A percentile compares a stretch with the other conserved stretches of the same genome.
Evolutionary conservation across 2,888 invertebrate genomes (phyloP).

Genomic region (Dasypolia templi): DNA sequence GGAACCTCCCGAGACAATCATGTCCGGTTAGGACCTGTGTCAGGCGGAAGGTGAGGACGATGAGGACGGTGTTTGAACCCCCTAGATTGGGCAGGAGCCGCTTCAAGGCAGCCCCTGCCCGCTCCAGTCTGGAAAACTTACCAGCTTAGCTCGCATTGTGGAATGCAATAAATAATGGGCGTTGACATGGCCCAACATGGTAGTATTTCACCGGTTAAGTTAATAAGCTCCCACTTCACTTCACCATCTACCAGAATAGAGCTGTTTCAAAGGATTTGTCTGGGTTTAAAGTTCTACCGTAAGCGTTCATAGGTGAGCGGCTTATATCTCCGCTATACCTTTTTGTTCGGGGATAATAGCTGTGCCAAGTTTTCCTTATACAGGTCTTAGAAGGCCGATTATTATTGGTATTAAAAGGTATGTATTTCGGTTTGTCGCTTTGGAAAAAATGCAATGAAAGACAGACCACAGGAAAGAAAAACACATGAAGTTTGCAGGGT

Average conservation of each 20-base stretch:
- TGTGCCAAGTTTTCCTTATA: slow-evolving; percentile 28
- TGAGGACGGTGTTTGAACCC: too few species aligned
- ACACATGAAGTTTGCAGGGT: not conserved
- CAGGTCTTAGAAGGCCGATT: slow-evolving; percentile 13
- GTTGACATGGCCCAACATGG: not conserved
- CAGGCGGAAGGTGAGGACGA: too few species aligned
- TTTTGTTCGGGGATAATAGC: slow-evolving; percentile 40
- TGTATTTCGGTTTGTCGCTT: not conserved
- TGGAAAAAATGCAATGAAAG: not conserved
- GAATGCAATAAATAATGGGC: too few species aligned
- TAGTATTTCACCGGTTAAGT: not conserved
- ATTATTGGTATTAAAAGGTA: slow-evolving; percentile 15
- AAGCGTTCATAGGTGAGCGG: slow-evolving; percentile 65
- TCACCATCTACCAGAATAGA: slow-evolving; percentile 61
- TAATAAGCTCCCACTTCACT: not conserved
- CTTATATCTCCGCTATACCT: slow-evolving; percentile 47
- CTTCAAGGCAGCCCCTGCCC: too few species aligned
- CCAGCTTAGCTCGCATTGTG: too few species aligned
- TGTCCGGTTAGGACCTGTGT: too few species aligned
- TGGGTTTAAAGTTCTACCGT: slow-evolving; percentile 68
- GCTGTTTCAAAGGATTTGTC: slow-evolving; percentile 65
- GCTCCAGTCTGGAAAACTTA: too few species aligned
- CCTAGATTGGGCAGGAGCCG: too few species aligned
- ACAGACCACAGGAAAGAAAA: not conserved
- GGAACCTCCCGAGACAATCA: too few species aligned